Conservation (phyloP, 2,888 invertebrate genomes). For the Ellobium chinense region DNA sequence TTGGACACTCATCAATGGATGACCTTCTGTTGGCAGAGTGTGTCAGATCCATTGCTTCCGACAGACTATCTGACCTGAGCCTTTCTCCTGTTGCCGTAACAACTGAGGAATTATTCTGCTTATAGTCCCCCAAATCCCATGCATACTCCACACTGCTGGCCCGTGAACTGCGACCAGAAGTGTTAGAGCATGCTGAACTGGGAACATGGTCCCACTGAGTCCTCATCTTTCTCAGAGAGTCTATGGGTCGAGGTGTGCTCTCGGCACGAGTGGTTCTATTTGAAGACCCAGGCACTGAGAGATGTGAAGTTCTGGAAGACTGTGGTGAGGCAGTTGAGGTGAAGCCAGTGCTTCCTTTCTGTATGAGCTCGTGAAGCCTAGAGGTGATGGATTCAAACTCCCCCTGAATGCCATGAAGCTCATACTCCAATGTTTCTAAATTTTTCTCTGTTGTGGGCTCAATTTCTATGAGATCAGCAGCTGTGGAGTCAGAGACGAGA, state of each 20-base stretch:
- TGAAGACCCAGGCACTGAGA: background rate
- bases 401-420: conserved; percentile 68
- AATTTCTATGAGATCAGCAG: conserved; percentile 47
- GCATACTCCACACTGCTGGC: conserved; percentile 63
- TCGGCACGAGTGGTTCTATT: conserved; percentile 17
- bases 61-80: conserved; percentile 14
- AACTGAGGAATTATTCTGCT: background rate
- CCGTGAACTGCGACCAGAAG: conserved; percentile 51
- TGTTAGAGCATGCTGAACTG: conserved; percentile 50
- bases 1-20: background rate
- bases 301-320: conserved; percentile 12
- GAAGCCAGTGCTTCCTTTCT: conserved; percentile 34
- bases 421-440: conserved; percentile 62
- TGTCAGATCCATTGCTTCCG: background rate
- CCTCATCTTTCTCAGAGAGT: conserved; percentile 47
- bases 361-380: conserved; percentile 63
- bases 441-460: conserved; percentile 57
- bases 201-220: conserved; percentile 54
- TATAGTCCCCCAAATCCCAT: conserved; percentile 63
- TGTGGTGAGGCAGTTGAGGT: conserved; percentile 5
- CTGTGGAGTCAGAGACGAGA: conserved; percentile 19
- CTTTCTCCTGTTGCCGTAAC: conserved; percentile 14
- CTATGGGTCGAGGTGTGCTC: conserved; percentile 32
- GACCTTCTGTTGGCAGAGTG: background rate
- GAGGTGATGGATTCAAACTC: conserved; percentile 68